A percentile compares a stretch with the other conserved stretches of the same genome.
Evolutionary conservation across 2,888 invertebrate species (phyloP).

Genomic region (Keiferia lycopersicella): DNA sequence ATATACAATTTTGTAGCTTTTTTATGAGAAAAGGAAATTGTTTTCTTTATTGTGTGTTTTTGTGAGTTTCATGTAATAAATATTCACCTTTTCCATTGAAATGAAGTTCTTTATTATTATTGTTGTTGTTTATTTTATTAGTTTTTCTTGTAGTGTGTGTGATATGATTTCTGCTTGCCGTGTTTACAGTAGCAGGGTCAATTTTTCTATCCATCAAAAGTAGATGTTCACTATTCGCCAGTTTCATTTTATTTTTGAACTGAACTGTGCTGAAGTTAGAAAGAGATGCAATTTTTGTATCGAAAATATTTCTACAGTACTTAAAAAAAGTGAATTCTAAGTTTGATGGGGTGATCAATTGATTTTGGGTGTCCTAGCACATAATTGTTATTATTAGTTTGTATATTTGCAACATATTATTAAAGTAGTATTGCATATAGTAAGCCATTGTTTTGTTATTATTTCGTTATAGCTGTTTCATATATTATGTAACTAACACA

Average conservation of each 20-base stretch:
- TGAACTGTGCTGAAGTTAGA: neutral
- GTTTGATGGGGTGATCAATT: slow-evolving; percentile 72
- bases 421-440: neutral
- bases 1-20: no score
- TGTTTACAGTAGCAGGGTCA: slow-evolving; percentile 74
- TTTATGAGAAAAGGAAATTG: no score
- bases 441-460: neutral
- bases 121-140: neutral
- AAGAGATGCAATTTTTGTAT: neutral
- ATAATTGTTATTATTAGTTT: slow-evolving; percentile 50
- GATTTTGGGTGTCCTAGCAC: slow-evolving; percentile 75
- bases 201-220: slow-evolving; percentile 71
- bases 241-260: neutral
- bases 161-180: slow-evolving; percentile 63
- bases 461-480: neutral
- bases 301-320: neutral
- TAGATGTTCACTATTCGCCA: slow-evolving; percentile 7
- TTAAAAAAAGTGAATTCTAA: slow-evolving; percentile 34
- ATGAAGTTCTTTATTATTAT: neutral
- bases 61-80: no score
- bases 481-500: slow-evolving; percentile 21
- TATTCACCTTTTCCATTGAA: neutral
- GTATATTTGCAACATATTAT: neutral
- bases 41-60: no score
- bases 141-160: slow-evolving; percentile 30